phyloP scores from a whole-genome alignment of 2,888 invertebrate species.

The Lycaena phlaeas region DNA sequence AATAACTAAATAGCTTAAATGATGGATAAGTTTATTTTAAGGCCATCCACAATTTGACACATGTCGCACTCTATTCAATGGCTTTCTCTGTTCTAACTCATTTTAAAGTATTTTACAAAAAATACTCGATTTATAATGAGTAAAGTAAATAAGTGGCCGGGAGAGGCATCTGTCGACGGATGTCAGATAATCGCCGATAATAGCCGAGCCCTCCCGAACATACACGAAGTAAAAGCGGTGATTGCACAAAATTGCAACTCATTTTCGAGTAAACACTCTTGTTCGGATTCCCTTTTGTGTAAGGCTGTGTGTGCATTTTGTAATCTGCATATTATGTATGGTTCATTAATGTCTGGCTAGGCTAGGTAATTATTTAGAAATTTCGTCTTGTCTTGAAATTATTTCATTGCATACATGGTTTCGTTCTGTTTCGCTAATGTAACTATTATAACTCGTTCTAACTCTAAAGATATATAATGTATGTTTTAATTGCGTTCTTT shows the following conservation, averaged over 20 bases:
- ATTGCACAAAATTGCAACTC: background rate
- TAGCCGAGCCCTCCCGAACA: constrained; percentile 27
- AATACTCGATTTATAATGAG: background rate
- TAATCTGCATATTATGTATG: too few relatives aligned
- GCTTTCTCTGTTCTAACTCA: background rate
- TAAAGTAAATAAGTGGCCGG: constrained; percentile 33
- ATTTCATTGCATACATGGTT: too few relatives aligned
- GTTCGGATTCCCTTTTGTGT: background rate
- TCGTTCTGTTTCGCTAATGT: too few relatives aligned
- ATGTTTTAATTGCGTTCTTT: too few relatives aligned
- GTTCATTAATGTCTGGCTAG: too few relatives aligned
- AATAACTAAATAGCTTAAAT: too few relatives aligned
- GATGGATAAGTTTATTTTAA: too few relatives aligned
- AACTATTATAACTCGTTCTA: too few relatives aligned
- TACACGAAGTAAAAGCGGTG: constrained; percentile 20
- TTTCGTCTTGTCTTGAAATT: too few relatives aligned
- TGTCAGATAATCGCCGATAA: constrained; percentile 42
- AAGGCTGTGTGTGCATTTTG: background rate
- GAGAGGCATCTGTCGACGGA: constrained; percentile 16
- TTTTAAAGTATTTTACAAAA: background rate
- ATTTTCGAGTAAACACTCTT: background rate
- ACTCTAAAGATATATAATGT: too few relatives aligned
- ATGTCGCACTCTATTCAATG: too few relatives aligned
- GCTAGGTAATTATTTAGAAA: background rate
- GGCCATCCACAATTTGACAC: too few relatives aligned